These are phyloP conservation scores for Esperia sulphurella DNA, from an alignment of 2,888 invertebrate species.

Conservation along the genomic window DNA sequence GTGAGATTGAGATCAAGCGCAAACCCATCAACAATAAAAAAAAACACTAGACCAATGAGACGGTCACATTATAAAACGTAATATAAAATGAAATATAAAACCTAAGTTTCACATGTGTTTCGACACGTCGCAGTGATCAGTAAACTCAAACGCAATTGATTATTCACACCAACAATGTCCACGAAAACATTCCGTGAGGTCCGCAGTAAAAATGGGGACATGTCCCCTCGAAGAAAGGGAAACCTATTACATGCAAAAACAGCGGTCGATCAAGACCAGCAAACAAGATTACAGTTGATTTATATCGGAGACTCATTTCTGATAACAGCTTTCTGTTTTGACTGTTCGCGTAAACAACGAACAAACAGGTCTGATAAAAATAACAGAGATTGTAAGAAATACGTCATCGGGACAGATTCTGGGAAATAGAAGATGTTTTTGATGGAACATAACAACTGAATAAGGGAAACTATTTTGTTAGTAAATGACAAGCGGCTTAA, in stretches of 20 bases:
- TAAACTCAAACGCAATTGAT: no score
- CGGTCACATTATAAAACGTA: no score
- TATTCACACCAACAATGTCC: neutral
- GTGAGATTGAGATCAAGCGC: no score
- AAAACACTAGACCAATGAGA: no score
- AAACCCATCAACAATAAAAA: no score
- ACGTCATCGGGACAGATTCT: neutral
- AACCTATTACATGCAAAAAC: conserved; percentile 8
- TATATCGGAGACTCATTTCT: conserved; percentile 54
- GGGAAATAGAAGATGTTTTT: neutral
- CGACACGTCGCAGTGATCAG: no score
- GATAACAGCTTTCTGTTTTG: conserved; percentile 57
- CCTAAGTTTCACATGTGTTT: no score
- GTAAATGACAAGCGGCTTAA: no score
- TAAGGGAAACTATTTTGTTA: no score
- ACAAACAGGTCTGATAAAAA: conserved; percentile 4
- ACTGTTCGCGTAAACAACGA: conserved; percentile 47
- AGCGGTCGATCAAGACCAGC: conserved; percentile 18
- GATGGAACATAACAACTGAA: neutral
- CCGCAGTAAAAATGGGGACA: neutral
- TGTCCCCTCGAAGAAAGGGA: neutral
- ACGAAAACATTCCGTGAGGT: neutral
- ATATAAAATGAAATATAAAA: no score
- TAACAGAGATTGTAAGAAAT: conserved; percentile 1
- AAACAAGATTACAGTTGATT: conserved; percentile 60